Percentiles rank a stretch among this genome's conserved stretches.
These are phyloP conservation scores for Protobothrops flavoviridis DNA, from an alignment of 2,113 vertebrate genomes.

Conservation along the genomic window DNA sequence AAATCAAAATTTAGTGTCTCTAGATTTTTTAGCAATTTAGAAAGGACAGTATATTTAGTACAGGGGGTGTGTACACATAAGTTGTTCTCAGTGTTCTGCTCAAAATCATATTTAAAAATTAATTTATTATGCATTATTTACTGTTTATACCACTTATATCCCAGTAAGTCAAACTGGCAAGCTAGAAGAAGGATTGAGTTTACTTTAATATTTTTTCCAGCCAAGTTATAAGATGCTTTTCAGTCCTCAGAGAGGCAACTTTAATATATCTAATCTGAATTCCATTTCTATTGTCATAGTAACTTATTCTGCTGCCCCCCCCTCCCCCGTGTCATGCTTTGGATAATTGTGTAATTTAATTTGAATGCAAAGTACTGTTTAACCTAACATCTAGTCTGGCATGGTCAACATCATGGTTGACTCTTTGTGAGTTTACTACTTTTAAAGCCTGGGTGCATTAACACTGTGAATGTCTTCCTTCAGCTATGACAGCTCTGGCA, in stretches of 20 bases:
- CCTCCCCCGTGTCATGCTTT: no score
- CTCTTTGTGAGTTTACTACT: constrained; percentile 24
- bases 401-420: background rate
- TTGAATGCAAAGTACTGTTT: constrained; percentile 3
- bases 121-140: background rate
- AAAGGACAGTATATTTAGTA: background rate
- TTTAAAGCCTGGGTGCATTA: constrained; percentile 1
- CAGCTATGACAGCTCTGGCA: constrained; percentile 18
- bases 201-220: background rate
- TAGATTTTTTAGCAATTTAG: background rate
- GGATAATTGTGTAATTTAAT: constrained; percentile 9
- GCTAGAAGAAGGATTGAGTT: background rate
- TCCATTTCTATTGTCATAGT: background rate
- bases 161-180: background rate
- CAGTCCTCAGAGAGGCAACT: background rate
- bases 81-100: background rate
- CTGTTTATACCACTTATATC: background rate
- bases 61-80: background rate
- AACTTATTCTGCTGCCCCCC: background rate
- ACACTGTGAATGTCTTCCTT: constrained; percentile 9
- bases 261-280: background rate
- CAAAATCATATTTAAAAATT: background rate
- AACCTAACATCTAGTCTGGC: background rate
- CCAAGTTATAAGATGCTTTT: background rate
- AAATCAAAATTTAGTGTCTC: background rate